Evolutionary conservation across 2,113 vertebrate genomes (phyloP).

Genomic region (Centrocercus urophasianus): DNA sequence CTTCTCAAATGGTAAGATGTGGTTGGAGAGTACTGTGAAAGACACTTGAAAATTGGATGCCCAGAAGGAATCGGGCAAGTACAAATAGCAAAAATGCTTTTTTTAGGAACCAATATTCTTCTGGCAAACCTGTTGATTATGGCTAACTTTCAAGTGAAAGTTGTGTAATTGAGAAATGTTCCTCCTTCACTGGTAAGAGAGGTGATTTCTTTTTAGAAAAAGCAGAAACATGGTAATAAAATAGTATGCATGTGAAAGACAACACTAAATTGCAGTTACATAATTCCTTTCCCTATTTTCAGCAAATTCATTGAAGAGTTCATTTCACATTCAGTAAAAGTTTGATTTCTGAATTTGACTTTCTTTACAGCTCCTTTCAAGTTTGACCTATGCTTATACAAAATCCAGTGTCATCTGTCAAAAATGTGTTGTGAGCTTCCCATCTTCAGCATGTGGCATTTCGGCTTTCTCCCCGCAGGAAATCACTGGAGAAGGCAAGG

Average conservation of each 20-base stretch:
- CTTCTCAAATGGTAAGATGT: rapidly evolving
- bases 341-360: not conserved
- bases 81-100: not conserved
- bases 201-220: not conserved
- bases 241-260: not conserved
- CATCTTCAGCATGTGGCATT: not conserved
- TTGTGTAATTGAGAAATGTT: not conserved
- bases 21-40: not conserved
- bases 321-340: not conserved
- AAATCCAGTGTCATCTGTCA: not conserved
- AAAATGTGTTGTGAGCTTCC: not conserved
- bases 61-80: not conserved
- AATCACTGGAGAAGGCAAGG: not conserved
- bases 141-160: not conserved
- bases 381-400: not conserved
- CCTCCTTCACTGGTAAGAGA: not conserved
- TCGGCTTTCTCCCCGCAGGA: not conserved
- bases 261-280: not conserved
- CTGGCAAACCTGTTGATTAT: not conserved
- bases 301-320: not conserved
- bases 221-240: not conserved
- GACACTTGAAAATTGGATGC: not conserved
- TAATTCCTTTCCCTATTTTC: not conserved
- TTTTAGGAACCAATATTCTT: not conserved
- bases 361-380: not conserved